These are phyloP conservation scores for Amiota minor DNA, from an alignment of 2,888 invertebrate species.

Conservation along the genomic window DNA sequence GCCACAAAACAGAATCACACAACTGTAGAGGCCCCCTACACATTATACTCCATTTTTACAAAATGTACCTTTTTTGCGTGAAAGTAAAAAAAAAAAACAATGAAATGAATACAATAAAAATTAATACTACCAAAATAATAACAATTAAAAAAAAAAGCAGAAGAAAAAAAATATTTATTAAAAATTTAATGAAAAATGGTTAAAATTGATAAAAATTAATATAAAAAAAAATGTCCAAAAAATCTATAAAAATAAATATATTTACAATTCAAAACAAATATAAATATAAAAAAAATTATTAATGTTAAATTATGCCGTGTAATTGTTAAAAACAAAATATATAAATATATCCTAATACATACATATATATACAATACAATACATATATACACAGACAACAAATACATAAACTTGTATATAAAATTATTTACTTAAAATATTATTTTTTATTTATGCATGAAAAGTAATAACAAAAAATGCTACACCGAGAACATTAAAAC, in stretches of 20 bases:
- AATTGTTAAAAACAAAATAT: slow-evolving; percentile 27
- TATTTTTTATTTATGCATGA: not conserved
- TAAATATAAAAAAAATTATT: slow-evolving; percentile 22
- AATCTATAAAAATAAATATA: slow-evolving; percentile 43
- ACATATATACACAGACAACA: not conserved
- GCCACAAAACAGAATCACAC: no score
- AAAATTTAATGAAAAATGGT: not conserved
- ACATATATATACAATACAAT: not conserved
- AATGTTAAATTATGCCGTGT: slow-evolving; percentile 26
- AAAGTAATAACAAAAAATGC: no score
- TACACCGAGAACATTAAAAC: slow-evolving; percentile 7
- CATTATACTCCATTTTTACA: slow-evolving; percentile 60
- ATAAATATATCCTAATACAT: slow-evolving; percentile 16
- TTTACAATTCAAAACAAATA: slow-evolving; percentile 34
- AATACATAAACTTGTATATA: slow-evolving; percentile 3
- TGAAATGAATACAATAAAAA: slow-evolving; percentile 67
- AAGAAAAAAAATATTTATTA: not conserved
- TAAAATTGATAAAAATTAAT: slow-evolving; percentile 33
- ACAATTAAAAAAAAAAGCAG: not conserved
- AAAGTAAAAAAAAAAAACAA: slow-evolving; percentile 57
- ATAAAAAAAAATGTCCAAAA: slow-evolving; percentile 44
- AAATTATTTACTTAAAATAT: slow-evolving; percentile 8
- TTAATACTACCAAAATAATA: slow-evolving; percentile 8
- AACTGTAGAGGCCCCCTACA: not conserved
- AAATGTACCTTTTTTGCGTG: slow-evolving; percentile 66